Evolutionary conservation across 2,113 vertebrate genomes (phyloP).

Genomic region (Caracal caracal): DNA sequence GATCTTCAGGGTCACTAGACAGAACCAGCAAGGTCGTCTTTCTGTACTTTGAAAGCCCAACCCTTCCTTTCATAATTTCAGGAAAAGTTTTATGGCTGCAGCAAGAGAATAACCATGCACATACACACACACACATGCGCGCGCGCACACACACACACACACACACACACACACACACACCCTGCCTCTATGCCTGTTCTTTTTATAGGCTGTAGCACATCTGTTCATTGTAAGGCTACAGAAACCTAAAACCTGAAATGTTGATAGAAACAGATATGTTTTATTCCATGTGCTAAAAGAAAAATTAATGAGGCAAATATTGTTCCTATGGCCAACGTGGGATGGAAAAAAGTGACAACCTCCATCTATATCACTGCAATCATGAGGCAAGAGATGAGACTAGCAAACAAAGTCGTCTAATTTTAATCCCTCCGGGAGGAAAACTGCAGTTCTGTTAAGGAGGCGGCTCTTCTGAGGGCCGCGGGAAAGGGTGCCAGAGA

Average conservation of each 20-base stretch:
- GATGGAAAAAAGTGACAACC: neutral
- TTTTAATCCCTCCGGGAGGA: constrained; percentile 44
- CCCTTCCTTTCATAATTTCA: neutral
- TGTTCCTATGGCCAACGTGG: constrained; percentile 20
- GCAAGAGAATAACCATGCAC: neutral
- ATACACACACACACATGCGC: neutral
- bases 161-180: neutral
- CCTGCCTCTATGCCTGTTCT: neutral
- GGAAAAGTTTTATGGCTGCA: neutral
- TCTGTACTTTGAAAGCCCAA: neutral
- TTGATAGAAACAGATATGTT: constrained; percentile 28
- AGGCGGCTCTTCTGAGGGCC: constrained; percentile 6
- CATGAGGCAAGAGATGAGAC: constrained; percentile 1
- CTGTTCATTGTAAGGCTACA: constrained; percentile 42
- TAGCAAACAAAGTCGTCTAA: neutral
- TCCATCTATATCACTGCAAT: neutral
- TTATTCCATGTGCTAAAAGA: constrained; percentile 48
- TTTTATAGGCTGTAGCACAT: constrained; percentile 27
- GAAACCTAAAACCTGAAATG: constrained; percentile 60
- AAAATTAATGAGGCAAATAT: constrained; percentile 42
- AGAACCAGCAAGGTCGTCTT: neutral
- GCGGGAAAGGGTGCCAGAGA: neutral
- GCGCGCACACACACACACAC: neutral
- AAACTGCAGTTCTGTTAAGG: neutral
- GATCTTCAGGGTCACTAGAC: neutral